These are phyloP conservation scores for Heterohyrax brucei DNA, from an alignment of 2,797 vertebrate species.

Conservation along the genomic window DNA sequence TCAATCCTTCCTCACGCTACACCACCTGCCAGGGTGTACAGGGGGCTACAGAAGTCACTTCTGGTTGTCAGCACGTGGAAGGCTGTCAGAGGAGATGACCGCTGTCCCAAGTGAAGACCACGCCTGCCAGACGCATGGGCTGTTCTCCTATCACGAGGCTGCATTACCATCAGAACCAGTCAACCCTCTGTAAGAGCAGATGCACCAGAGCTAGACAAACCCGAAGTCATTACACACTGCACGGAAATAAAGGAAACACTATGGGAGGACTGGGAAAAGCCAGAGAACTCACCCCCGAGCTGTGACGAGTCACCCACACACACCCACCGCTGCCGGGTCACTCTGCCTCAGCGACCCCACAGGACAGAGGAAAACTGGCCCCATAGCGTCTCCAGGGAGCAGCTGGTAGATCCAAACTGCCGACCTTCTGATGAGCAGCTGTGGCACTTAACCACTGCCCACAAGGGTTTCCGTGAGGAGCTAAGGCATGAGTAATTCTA, in stretches of 20 bases:
- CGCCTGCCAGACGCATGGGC: background rate
- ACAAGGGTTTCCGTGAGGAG: background rate
- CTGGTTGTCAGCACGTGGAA: slow-evolving; percentile 3
- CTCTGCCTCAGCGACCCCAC: too few relatives aligned
- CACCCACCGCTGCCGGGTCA: too few relatives aligned
- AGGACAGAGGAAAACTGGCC: too few relatives aligned
- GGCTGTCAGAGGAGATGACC: slow-evolving; percentile 62
- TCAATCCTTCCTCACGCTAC: slow-evolving; percentile 54
- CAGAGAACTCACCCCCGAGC: slow-evolving; percentile 23
- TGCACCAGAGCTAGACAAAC: slow-evolving; percentile 25
- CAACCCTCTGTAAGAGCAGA: slow-evolving; percentile 33
- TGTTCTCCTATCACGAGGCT: slow-evolving; percentile 10
- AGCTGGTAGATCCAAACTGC: too few relatives aligned
- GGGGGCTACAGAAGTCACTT: slow-evolving; percentile 24
- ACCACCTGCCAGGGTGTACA: background rate
- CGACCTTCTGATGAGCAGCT: too few relatives aligned
- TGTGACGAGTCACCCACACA: too few relatives aligned
- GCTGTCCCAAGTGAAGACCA: slow-evolving; percentile 64
- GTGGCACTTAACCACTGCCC: too few relatives aligned
- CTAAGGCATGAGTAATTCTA: slow-evolving; percentile 30
- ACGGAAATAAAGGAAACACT: background rate
- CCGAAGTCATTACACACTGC: background rate
- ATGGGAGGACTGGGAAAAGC: slow-evolving; percentile 10
- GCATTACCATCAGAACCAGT: slow-evolving; percentile 38
- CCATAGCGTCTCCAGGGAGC: too few relatives aligned